Conservation (phyloP, 2,113 vertebrate species). For the Onychostruthus taczanowskii region DNA sequence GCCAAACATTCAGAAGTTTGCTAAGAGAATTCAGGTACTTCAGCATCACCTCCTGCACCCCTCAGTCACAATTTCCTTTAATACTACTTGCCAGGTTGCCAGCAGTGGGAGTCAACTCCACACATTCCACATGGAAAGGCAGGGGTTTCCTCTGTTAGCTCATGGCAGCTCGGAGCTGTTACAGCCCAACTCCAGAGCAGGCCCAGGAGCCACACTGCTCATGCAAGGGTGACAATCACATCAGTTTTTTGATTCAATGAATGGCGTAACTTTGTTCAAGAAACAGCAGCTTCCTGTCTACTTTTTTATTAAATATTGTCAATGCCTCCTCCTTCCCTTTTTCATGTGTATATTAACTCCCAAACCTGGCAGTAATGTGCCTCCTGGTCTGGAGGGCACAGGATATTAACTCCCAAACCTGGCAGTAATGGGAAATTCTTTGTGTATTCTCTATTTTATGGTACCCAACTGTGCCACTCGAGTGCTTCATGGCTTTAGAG, state of each 20-base stretch:
- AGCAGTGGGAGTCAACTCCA: neutral
- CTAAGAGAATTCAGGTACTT: neutral
- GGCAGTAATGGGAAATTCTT: neutral
- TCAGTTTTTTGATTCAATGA: neutral
- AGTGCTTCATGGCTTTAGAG: neutral
- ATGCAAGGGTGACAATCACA: neutral
- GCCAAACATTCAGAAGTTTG: neutral
- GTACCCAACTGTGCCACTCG: neutral
- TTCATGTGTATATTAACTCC: neutral
- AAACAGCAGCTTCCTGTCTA: neutral
- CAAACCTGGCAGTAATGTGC: neutral
- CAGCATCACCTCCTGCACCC: neutral
- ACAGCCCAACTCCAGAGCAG: neutral
- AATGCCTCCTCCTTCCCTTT: neutral
- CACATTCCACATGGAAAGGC: neutral
- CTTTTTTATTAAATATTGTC: neutral
- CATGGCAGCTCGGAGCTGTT: neutral
- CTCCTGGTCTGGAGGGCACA: too few species aligned
- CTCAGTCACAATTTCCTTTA: neutral
- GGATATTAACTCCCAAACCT: neutral
- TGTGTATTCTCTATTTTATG: neutral
- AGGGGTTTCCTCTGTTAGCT: neutral
- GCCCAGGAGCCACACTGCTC: neutral
- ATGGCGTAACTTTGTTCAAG: neutral
- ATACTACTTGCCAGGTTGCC: neutral